Evolutionary conservation across 2,888 invertebrate species (phyloP), one percentile per base, ranked within the genome.

Genomic region (Mesorhabditis spiculigera): DNA sequence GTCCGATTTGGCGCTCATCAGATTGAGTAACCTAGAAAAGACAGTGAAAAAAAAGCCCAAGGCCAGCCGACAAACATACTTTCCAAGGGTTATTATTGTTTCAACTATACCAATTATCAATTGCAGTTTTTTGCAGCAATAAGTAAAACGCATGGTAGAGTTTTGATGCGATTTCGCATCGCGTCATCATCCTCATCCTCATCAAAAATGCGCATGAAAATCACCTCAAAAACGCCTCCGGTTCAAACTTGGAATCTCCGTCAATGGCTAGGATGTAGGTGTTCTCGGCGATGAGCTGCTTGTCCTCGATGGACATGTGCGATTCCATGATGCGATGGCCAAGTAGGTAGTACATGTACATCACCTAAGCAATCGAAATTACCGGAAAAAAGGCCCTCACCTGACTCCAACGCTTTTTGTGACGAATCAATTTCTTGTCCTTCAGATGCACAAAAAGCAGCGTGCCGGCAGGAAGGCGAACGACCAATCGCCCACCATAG

Each of bases 381-480:
- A n/a, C 3, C 4, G 16, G 44, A 66, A 4, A 43, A 43, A 66
- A 13, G 3, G 4, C n/a, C 6, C 63, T 58, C 82, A 91, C 91
- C 90, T 94, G 94, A 66, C 93, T 93, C 94, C 94, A 95, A 72
- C 95, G 90, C 86, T 95, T 95, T 85, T 92, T 91, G 82, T 93
- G 91, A 50, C 94, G 89, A 68, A 95, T 94, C 86, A 92, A 92
- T 41, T 90, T 90, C 85, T 93, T 93, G 86, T 95, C 93, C 86
- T 95, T 95, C 71, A 95, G 88, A 86, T 95, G 94, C 6, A 91
- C 92, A 75, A 92, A 90, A 87, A 95, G 88, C 86, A 91, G 91
- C 42, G 92, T 93, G 81, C 91, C 91, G 0, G 93, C 93, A 0
- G 94, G 94, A 69, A 95, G 87, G 0, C 89, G 91, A 92, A 93